Conservation (phyloP, 2,888 invertebrate genomes). For the Cerastis rubricosa region DNA sequence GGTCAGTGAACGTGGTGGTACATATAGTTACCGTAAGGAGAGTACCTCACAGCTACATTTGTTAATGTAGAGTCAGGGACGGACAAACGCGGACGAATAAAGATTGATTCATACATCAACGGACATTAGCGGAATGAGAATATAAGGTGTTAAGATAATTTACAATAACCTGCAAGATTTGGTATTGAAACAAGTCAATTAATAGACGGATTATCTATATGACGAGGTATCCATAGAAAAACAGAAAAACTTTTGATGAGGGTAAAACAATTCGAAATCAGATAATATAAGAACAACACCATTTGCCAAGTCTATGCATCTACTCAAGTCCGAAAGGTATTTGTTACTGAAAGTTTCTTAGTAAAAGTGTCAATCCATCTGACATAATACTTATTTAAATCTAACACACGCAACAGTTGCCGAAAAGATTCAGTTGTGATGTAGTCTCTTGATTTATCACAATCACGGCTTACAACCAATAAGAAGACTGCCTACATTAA, state of each 20-base stretch:
- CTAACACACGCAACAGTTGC: background rate
- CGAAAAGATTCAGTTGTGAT: background rate
- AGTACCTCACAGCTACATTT: slow-evolving; percentile 28
- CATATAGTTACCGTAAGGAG: slow-evolving; percentile 47
- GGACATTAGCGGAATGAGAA: slow-evolving; percentile 51
- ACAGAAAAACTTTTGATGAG: background rate
- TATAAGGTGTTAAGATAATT: slow-evolving; percentile 52
- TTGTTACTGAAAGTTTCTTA: background rate
- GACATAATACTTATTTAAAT: background rate
- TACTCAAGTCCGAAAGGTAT: background rate
- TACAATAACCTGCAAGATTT: slow-evolving; percentile 32
- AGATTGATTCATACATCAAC: slow-evolving; percentile 60
- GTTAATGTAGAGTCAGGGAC: slow-evolving; percentile 68
- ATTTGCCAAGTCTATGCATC: background rate
- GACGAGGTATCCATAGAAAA: background rate
- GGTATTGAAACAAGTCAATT: slow-evolving; percentile 18
- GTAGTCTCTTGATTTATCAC: background rate
- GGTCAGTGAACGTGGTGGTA: background rate
- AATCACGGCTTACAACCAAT: background rate
- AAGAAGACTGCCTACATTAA: slow-evolving; percentile 12
- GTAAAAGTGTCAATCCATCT: background rate
- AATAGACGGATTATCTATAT: background rate
- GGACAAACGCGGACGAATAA: slow-evolving; percentile 57
- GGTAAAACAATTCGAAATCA: background rate
- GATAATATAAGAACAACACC: background rate